Base-by-base conservation (phyloP, 2,113 vertebrate genomes). In the Cebidichthys violaceus region DNA sequence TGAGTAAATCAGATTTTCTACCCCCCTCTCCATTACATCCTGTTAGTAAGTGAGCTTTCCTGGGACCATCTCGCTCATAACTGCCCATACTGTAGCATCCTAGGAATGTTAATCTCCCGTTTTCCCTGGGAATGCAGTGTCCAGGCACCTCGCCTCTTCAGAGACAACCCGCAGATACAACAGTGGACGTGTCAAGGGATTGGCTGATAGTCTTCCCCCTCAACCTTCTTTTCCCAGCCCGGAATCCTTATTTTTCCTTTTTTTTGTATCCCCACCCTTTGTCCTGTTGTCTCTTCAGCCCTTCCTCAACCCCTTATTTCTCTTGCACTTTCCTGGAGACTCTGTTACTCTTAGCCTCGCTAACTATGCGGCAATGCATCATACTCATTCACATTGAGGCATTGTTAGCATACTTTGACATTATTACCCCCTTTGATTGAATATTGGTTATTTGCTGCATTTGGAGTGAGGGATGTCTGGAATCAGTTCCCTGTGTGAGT, bases 61-160 rank as follows among this genome's bases (percentile, higher is more conserved):
- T 54, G 68, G 35, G 79, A 75, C 70, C 18, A 75, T 65, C n/a
- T 64, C 47, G 73, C 65, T 79, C 61, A 79, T 50, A 85, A 73
- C 41, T 78, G 57, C 87, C 78, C 41, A 27, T 83, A 87, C 82
- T 77, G 81, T 73, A 92, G 88, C 77, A 88, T 89, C 61, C 59
- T 0, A 80, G 77, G 91, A 94, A 93, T 94, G 92, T 91, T 95
- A 92, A 93, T 94, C 87, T 86, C 67, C 24, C n/a, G 52, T 77
- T 65, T 87, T 90, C 60, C 83, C 75, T 74, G 86, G 85, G 85
- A 93, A 88, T 83, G 86, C 37, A 64, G 47, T 70, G 82, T 83
- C 86, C 85, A 83, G 75, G 75, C 85, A 91, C 83, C 79, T 90
- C 74, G 33, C 55, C 81, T 79, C 84, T 77, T 69, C 84, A 71